Conservation (phyloP, 30 jellyfish, hydroid and myxozoan genomes). For the Mastigias papua region DNA sequence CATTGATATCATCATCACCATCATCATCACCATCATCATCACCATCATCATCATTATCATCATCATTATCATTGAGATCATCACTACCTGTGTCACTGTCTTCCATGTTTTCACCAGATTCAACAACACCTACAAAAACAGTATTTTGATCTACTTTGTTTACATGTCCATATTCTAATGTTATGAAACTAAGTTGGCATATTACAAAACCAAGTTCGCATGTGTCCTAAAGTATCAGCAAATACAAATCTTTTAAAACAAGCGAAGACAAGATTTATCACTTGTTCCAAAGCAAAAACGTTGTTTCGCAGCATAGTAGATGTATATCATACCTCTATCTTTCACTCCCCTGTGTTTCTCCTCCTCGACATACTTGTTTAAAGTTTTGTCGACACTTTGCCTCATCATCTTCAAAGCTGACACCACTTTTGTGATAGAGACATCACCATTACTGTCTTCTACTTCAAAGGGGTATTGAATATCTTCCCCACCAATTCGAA, state of each 20-base stretch:
- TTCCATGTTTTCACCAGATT: not conserved
- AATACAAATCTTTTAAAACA: too few species aligned
- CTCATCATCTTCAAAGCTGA: conserved; percentile 42
- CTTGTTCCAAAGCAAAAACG: too few species aligned
- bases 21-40: conserved; percentile 30
- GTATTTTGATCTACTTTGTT: not conserved
- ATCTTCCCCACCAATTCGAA: conserved; percentile 7
- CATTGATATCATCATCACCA: conserved; percentile 1
- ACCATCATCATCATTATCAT: conserved; percentile 1
- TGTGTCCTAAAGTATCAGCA: too few species aligned
- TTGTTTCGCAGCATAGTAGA: too few species aligned
- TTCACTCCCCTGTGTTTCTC: not conserved
- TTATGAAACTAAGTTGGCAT: too few species aligned
- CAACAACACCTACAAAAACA: not conserved
- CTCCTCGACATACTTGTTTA: conserved; percentile 24
- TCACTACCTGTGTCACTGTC: conserved; percentile 26
- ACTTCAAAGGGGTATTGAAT: conserved; percentile 1
- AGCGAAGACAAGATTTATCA: too few species aligned
- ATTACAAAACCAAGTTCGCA: too few species aligned
- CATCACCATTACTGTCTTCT: conserved; percentile 2
- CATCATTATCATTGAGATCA: conserved; percentile 17
- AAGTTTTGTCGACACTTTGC: conserved; percentile 20
- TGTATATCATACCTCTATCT: not conserved
- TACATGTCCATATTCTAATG: too few species aligned
- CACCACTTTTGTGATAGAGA: conserved; percentile 4